These are phyloP conservation scores for Artemia sinica DNA, from an alignment of 2,888 invertebrate species.

Conservation along the genomic window DNA sequence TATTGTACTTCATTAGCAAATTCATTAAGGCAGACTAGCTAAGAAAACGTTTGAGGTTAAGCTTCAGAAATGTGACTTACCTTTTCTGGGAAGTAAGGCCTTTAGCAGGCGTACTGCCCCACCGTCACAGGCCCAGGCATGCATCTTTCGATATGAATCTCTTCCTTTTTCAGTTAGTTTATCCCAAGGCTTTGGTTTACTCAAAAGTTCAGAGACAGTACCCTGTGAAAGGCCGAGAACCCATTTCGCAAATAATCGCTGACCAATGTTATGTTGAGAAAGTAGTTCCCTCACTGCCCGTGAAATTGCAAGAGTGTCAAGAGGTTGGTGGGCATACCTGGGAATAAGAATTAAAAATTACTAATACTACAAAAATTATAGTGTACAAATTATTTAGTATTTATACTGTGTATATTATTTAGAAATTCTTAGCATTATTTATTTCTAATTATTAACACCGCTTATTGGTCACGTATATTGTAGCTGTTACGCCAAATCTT, in stretches of 20 bases:
- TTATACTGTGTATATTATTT: no score
- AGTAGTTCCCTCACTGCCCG: conserved; percentile 78
- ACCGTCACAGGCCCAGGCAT: conserved; percentile 97
- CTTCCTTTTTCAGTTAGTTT: conserved; percentile 97
- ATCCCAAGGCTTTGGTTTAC: conserved; percentile 99
- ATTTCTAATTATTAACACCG: no score
- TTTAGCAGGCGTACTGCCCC: conserved; percentile 91
- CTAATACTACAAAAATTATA: no score
- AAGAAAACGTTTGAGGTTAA: no score
- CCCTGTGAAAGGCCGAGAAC: conserved; percentile 91
- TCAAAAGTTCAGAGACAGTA: conserved; percentile 90
- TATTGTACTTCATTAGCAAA: no score
- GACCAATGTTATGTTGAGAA: conserved; percentile 94
- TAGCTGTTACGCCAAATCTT: no score
- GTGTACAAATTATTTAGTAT: no score
- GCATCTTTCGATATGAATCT: conserved; percentile 98
- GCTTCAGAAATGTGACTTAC: conserved; percentile 40
- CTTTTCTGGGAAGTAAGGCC: conserved; percentile 93
- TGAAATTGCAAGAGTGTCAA: conserved; percentile 88
- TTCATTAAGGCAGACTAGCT: no score
- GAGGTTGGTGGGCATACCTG: conserved; percentile 75
- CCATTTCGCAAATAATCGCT: conserved; percentile 94
- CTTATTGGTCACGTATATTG: no score
- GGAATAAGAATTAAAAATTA: neutral
- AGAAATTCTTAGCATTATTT: no score